Percentiles rank a stretch among this genome's conserved stretches.
phyloP scores from a whole-genome alignment of 2,888 invertebrate genomes.

The Epinotia nisella region DNA sequence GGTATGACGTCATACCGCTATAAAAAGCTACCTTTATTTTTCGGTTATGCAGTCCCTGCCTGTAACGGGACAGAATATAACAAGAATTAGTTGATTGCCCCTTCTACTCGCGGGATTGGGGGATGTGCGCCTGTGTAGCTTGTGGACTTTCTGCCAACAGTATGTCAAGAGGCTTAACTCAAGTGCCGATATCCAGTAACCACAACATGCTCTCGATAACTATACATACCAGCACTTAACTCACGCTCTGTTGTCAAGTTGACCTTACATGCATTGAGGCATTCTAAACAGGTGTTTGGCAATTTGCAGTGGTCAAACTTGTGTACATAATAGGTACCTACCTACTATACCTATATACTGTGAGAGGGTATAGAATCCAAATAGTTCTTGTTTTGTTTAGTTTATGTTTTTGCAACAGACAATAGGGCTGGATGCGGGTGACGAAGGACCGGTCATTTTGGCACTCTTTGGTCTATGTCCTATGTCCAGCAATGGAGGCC shows the following conservation, averaged over 20 bases:
- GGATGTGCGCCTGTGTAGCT: neutral
- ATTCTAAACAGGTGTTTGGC: conserved; percentile 6
- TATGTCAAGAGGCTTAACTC: neutral
- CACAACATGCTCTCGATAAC: conserved; percentile 9
- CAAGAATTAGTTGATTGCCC: too few species aligned
- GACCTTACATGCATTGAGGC: conserved; percentile 10
- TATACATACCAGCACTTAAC: conserved; percentile 10
- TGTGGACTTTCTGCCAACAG: neutral
- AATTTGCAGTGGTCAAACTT: conserved; percentile 3
- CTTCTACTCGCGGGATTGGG: too few species aligned
- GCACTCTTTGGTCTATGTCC: too few species aligned
- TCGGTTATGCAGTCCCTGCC: too few species aligned
- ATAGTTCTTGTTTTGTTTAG: neutral
- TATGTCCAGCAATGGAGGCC: too few species aligned
- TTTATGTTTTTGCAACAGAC: neutral
- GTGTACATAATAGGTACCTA: too few species aligned
- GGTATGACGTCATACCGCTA: too few species aligned
- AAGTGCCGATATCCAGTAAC: conserved; percentile 6
- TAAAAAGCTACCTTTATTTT: too few species aligned
- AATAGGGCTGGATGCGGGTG: too few species aligned
- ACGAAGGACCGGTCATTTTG: too few species aligned
- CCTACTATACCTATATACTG: too few species aligned
- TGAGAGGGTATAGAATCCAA: neutral
- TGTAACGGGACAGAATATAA: too few species aligned
- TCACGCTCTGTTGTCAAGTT: neutral